A percentile compares a stretch with the other conserved stretches of the same genome.
These are phyloP conservation scores for Koerneria pararmatus DNA, from an alignment of 2,888 invertebrate genomes.

Conservation along the genomic window DNA sequence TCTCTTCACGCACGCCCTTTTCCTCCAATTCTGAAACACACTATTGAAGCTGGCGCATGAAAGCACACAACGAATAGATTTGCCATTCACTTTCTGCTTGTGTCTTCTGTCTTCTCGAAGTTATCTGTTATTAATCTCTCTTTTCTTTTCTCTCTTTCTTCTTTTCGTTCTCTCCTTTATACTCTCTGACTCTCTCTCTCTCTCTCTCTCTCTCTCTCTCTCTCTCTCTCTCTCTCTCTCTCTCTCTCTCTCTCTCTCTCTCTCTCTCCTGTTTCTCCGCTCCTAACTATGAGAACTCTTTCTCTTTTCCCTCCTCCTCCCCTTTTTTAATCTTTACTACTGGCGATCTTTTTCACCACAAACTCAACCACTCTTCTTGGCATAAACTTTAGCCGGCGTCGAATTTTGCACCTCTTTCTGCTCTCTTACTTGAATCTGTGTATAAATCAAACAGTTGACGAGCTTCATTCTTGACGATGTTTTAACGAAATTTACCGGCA, in stretches of 20 bases:
- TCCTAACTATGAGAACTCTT: no score
- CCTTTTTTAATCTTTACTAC: no score
- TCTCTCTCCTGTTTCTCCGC: background rate
- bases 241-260: slow-evolving; percentile 5
- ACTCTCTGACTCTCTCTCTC: background rate
- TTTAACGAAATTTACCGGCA: no score
- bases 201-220: slow-evolving; percentile 2
- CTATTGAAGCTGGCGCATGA: no score
- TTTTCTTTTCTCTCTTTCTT: background rate
- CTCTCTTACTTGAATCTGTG: no score
- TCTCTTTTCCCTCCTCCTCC: no score
- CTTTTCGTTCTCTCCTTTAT: background rate
- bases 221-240: slow-evolving; percentile 4
- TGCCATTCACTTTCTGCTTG: no score
- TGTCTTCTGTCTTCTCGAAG: background rate
- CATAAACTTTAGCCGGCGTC: background rate
- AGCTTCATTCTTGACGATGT: no score
- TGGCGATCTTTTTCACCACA: background rate
- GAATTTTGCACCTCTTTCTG: background rate
- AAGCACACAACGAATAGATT: no score
- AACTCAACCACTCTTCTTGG: background rate
- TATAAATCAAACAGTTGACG: no score
- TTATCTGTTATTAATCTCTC: background rate
- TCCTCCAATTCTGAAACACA: no score
- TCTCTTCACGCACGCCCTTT: no score